Conservation (phyloP, 2,797 vertebrate genomes). For the Pelobates cultripes region DNA sequence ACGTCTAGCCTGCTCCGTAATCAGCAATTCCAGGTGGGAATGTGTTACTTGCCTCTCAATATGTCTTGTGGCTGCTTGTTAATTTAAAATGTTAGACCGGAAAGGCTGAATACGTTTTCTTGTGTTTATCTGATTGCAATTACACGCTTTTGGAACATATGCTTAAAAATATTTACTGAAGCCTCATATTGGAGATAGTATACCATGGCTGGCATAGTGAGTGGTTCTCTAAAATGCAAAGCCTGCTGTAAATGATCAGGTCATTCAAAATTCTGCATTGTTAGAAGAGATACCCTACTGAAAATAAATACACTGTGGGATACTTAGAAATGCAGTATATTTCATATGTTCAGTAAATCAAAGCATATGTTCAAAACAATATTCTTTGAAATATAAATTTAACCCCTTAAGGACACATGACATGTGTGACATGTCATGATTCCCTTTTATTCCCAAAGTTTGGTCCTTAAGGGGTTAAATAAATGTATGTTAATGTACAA, state of each 20-base stretch:
- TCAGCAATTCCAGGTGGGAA: constrained; percentile 36
- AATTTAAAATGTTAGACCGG: constrained; percentile 48
- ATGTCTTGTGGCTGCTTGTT: constrained; percentile 32
- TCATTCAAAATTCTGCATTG: not conserved
- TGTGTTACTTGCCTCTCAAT: constrained; percentile 29
- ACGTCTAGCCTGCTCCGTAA: constrained; percentile 19
- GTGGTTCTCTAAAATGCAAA: not conserved
- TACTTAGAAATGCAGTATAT: too few relatives aligned
- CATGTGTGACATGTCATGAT: too few relatives aligned
- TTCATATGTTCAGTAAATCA: too few relatives aligned
- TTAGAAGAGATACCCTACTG: too few relatives aligned
- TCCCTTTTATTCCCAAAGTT: too few relatives aligned
- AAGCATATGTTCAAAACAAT: too few relatives aligned
- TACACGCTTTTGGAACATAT: constrained; percentile 37
- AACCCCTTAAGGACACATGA: too few relatives aligned
- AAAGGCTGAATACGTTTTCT: constrained; percentile 31
- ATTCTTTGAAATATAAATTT: too few relatives aligned
- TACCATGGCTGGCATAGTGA: not conserved
- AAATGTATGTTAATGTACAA: too few relatives aligned
- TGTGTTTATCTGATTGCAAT: constrained; percentile 42
- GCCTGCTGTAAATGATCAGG: not conserved
- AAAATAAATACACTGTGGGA: too few relatives aligned
- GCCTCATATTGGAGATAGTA: not conserved
- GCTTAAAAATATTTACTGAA: constrained; percentile 38
- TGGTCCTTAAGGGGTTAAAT: too few relatives aligned